Conservation (phyloP, 2,797 vertebrate species). For the Setipinna tenuifilis region DNA sequence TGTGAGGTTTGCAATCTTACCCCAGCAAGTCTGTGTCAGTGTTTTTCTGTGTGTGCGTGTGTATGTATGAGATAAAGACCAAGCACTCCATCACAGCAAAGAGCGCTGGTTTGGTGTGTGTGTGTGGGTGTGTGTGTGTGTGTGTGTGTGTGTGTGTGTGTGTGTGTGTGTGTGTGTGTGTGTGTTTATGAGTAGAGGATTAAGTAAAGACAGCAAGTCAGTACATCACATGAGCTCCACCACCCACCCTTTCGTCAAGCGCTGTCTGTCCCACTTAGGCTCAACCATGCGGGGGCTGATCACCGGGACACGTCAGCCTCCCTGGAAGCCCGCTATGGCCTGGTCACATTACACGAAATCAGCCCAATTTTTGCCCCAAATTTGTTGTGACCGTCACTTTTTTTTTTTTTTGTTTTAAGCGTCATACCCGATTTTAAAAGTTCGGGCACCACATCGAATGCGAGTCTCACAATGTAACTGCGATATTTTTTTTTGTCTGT, state of each 20-base stretch:
- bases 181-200: constrained; percentile 24
- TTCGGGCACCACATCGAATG: no score
- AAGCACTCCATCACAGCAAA: constrained; percentile 8
- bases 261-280: background rate
- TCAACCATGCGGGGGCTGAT: constrained; percentile 10
- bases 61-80: background rate
- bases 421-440: no score
- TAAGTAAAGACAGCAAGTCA: background rate
- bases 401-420: no score
- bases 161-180: constrained; percentile 11
- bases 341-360: no score
- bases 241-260: background rate
- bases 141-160: background rate
- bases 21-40: background rate
- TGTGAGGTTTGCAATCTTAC: background rate
- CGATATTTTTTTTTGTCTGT: no score
- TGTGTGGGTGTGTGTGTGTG: background rate
- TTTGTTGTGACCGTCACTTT: no score
- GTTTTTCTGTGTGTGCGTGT: background rate
- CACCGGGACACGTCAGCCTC: background rate
- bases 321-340: background rate
- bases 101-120: background rate
- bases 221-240: constrained; percentile 11
- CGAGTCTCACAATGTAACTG: no score
- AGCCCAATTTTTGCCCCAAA: no score